Percentiles rank a stretch among this genome's conserved stretches.
These are phyloP conservation scores for Montipora efflorescens DNA, from an alignment of 64 coral and sea anemone genomes.

Conservation along the genomic window DNA sequence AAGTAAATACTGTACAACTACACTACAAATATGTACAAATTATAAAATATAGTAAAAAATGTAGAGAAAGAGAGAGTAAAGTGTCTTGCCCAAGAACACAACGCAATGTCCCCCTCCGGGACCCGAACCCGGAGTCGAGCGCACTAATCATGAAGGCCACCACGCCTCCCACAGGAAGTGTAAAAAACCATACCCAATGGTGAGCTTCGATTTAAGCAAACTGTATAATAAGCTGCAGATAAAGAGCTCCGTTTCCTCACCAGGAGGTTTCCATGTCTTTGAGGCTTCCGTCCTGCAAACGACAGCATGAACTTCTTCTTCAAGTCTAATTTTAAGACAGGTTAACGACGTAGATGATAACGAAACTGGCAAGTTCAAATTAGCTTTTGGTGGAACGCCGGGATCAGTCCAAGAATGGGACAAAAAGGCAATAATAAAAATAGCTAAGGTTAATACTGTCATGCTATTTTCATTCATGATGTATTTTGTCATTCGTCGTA, in stretches of 20 bases:
- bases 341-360: neutral
- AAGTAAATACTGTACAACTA: too few species aligned
- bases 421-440: constrained; percentile 49
- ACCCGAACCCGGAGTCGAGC: too few species aligned
- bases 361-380: constrained; percentile 7
- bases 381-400: constrained; percentile 57
- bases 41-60: too few species aligned
- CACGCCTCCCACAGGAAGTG: too few species aligned
- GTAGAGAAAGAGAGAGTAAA: too few species aligned
- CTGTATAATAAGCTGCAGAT: too few species aligned
- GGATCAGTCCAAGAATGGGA: constrained; percentile 66
- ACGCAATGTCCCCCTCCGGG: too few species aligned
- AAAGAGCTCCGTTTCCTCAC: neutral
- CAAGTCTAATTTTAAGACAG: neutral
- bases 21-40: too few species aligned
- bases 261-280: constrained; percentile 41
- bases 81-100: too few species aligned
- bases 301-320: neutral
- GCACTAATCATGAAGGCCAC: too few species aligned
- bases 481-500: neutral
- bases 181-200: too few species aligned
- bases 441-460: neutral
- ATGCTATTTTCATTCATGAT: neutral
- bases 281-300: neutral
- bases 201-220: too few species aligned